Base-by-base conservation (phyloP, 2,113 vertebrate species). In the Brachirus orientalis region DNA sequence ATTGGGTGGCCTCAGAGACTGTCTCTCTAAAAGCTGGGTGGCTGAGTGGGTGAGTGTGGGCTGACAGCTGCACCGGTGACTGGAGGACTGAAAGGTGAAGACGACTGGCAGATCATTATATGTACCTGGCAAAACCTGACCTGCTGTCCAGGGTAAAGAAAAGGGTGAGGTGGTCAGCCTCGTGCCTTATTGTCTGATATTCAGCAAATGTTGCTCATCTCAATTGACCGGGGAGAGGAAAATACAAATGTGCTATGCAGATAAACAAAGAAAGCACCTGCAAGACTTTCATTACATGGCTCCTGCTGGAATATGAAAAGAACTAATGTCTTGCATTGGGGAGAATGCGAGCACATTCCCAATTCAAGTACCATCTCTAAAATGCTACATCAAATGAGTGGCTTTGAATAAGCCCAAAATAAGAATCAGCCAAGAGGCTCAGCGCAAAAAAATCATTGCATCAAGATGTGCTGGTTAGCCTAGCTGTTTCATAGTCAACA, bases 231-330 rank as follows among this genome's bases (percentile, higher is more conserved):
- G 53, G 61, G 66, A 75, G 75, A 77, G 51, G 62, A 58, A 65
- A 82, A 80, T 53, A 67, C 58, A 83, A 85, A 87, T 50, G 59
- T 65, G 77, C 22, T 51, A 19, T 47, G 75, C 79, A 75, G 64
- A 86, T 83, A 51, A 86, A 82, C 80, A 59, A 64, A 60, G 65
- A 69, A 55, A 75, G 74, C 83, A 89, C 84, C 83, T 87, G 87
- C 73, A 72, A 63, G 77, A 71, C 40, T 84, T 82, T 87, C 63
- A 66, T 64, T 74, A 63, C 64, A 7, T 36, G 35, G 19, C 53
- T 65, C 62, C 71, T 20, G 54, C 75, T 62, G 65, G 54, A 69
- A 78, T 68, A 75, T 63, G 67, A 85, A 75, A 83, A 71, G 75
- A 65, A 71, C 63, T 79, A 77, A 79, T 63, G 80, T 33, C 43